Percentiles rank a stretch among this genome's conserved stretches.
Conservation (phyloP, 1,140 invertebrate species). For the Paralvinella palmiformis region DNA sequence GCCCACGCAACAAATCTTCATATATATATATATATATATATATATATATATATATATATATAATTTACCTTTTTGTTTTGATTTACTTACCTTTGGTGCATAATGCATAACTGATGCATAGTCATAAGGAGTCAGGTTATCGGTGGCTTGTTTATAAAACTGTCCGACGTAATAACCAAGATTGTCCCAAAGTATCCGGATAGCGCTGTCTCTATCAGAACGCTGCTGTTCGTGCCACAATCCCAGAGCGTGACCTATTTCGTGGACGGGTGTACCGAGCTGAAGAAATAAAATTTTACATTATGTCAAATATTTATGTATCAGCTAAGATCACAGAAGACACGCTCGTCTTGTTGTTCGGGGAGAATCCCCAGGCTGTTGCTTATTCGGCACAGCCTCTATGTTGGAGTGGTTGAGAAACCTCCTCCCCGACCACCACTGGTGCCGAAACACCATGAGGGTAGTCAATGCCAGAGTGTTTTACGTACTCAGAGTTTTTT, state of each 20-base stretch:
- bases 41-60: neutral
- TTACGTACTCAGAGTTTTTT: too few relatives aligned
- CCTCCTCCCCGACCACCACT: too few relatives aligned
- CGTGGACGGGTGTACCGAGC: slow-evolving; percentile 23
- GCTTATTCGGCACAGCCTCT: too few relatives aligned
- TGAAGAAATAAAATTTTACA: too few relatives aligned
- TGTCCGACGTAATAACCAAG: slow-evolving; percentile 3
- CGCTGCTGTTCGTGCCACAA: slow-evolving; percentile 38
- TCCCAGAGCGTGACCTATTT: slow-evolving; percentile 30
- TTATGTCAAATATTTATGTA: too few relatives aligned
- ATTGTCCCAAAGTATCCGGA: slow-evolving; percentile 30
- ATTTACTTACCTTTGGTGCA: slow-evolving; percentile 24
- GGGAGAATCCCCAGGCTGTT: too few relatives aligned
- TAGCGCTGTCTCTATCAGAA: slow-evolving; percentile 23
- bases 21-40: neutral
- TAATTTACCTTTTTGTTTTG: neutral
- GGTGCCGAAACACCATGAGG: too few relatives aligned
- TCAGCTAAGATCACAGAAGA: too few relatives aligned
- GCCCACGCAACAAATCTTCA: neutral
- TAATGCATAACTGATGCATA: slow-evolving; percentile 42
- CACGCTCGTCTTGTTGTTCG: too few relatives aligned
- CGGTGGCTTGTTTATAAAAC: slow-evolving; percentile 4
- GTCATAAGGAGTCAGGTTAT: slow-evolving; percentile 31
- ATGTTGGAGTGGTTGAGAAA: too few relatives aligned
- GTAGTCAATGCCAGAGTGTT: too few relatives aligned